Evolutionary conservation across 2,113 vertebrate genomes (phyloP), one percentile per base, ranked within the genome.

Genomic region (Pelecanus crispus): DNA sequence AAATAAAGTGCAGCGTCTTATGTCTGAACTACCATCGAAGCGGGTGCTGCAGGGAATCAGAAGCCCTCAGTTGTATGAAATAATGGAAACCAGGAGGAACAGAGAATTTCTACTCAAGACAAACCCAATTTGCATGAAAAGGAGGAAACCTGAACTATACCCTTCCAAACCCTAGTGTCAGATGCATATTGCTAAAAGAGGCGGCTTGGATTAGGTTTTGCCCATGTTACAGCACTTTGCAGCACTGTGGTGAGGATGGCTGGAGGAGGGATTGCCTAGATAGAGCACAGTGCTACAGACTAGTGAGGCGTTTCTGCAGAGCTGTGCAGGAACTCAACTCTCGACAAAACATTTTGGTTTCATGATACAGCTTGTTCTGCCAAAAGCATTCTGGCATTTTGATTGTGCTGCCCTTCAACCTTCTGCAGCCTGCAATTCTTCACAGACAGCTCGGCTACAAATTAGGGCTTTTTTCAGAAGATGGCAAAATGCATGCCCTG

Each of bases 321-420:
- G 61, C 70, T 90, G 47, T 87, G 73, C 65, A 49, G 78, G 66
- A 90, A 32, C 65, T 71, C 47, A 32, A 6, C 34, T 49, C 56
- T 70, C 0, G 0, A 19, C 2, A 6, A 85, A 85, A 72, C 36
- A 6, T 77, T 93, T 70, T 85, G 55, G 45, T 96, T 94, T 94
- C 40, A 29, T 53, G 79, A 82, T 90, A 86, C 84, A 91, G 21
- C 25, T 90, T 91, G 88, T 82, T 90, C 78, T 95, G 93, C 90
- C 66, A 77, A 85, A 91, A 85, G 9, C 19, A 29, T 91, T 85
- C 52, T 87, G 56, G 25, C 47, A 75, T 95, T 95, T 95, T 59
- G 12, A 10, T 82, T 1, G 0, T 80, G 70, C 49, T 90, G 47
- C 56, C 38, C 89, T 92, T 92, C 78, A 94, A 45, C 81, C 26